A percentile compares a stretch with the other conserved stretches of the same genome.
These are phyloP conservation scores for Vesta saturnalis DNA, from an alignment of 2,888 invertebrate genomes.

Conservation along the genomic window DNA sequence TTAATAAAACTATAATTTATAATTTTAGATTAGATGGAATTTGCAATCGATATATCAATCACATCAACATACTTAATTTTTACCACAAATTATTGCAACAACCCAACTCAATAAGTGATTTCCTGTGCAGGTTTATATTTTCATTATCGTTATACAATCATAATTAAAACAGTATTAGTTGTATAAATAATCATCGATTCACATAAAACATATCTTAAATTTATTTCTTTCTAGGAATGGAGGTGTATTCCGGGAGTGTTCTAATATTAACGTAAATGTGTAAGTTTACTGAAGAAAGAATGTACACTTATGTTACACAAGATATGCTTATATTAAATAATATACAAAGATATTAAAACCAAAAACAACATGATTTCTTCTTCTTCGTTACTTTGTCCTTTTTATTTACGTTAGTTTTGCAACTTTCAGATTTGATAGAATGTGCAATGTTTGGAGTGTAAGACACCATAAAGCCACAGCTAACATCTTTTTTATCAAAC, in stretches of 20 bases:
- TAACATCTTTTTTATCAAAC: constrained; percentile 11
- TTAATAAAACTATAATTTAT: background rate
- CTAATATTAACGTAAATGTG: too few relatives aligned
- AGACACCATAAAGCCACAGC: constrained; percentile 27
- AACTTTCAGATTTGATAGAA: background rate
- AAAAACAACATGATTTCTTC: constrained; percentile 12
- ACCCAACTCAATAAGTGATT: constrained; percentile 23
- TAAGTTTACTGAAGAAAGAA: too few relatives aligned
- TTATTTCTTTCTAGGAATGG: too few relatives aligned
- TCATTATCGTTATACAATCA: too few relatives aligned
- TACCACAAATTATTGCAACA: constrained; percentile 17
- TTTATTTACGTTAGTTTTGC: background rate
- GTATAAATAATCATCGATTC: too few relatives aligned
- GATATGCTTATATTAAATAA: background rate
- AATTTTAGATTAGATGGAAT: constrained; percentile 37
- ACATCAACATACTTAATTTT: constrained; percentile 20
- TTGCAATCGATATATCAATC: constrained; percentile 36
- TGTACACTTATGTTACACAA: too few relatives aligned
- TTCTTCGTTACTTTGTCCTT: constrained; percentile 18
- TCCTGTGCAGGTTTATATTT: constrained; percentile 37
- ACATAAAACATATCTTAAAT: too few relatives aligned
- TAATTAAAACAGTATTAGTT: too few relatives aligned
- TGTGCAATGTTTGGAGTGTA: constrained; percentile 23
- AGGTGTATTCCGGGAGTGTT: too few relatives aligned
- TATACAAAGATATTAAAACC: constrained; percentile 4